Base-by-base conservation (phyloP, 2,888 invertebrate genomes). In the Carabus problematicus region DNA sequence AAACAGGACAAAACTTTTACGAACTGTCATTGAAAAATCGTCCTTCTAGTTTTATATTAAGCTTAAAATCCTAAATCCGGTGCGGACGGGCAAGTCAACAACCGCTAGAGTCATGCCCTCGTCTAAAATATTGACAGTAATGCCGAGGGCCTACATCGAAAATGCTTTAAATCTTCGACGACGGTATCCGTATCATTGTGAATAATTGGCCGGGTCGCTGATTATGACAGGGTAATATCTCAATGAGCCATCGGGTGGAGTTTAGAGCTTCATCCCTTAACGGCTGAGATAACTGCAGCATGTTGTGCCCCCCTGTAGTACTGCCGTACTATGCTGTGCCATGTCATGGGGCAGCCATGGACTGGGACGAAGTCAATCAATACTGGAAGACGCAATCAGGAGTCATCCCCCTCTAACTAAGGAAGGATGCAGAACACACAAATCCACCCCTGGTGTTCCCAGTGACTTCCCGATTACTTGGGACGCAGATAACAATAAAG, bases 161-260 rank as follows among this genome's bases (percentile, higher is more conserved):
- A 29, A 29, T 29, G 29, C 29, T 29, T 29, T 29, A 29, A 29
- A 29, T 6, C 29, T 29, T 29, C 29, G 29, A 29, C 2, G 6
- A 29, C 29, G 2, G 29, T 29, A 29, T n/a, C 29, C 29, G 29
- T 29, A 29, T 52, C 19, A 52, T 52, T 55, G 55, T 55, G 19
- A 60, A 42, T 60, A 60, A 60, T 60, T 60, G 60, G 19, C 16
- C 14, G 52, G 9, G 8, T 43, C 41, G 45, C 42, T 60, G 60
- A 60, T 60, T 62, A 62, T 49, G 62, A 62, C 45, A 49, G 45
- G 62, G 39, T 62, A 62, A 52, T 52, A 52, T 16, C 11, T 52
- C 52, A 52, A 52, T 52, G 52, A 19, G 12, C 16, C 52, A 14
- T 52, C 18, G 52, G 16, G 9, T 52, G 16, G 52, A 18, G 9